A percentile compares a stretch with the other conserved stretches of the same genome.
phyloP scores from a whole-genome alignment of 2,797 vertebrate species.

The Amniataba percoides region DNA sequence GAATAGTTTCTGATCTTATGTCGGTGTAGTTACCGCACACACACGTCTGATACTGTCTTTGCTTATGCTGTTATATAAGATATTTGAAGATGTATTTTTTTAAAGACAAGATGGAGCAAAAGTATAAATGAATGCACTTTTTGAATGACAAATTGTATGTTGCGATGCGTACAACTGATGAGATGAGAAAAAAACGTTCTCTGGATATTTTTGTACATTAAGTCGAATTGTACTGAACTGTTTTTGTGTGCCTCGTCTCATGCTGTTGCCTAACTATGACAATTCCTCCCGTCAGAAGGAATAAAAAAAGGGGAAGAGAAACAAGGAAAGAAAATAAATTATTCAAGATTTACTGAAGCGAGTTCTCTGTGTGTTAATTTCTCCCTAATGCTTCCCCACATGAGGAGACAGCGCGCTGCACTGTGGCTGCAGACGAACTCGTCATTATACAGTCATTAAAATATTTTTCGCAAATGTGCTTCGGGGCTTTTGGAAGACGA shows the following conservation, averaged over 20 bases:
- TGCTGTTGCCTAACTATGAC: neutral
- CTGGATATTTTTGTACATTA: constrained; percentile 47
- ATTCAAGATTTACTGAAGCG: constrained; percentile 50
- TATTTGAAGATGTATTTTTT: constrained; percentile 21
- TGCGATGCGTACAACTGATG: neutral
- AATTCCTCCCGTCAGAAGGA: constrained; percentile 28
- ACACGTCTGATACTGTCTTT: neutral
- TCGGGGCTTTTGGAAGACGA: neutral
- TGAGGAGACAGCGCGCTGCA: neutral
- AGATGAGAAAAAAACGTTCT: neutral
- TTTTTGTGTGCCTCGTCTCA: constrained; percentile 10
- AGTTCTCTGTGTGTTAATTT: constrained; percentile 44
- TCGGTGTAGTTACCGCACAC: neutral
- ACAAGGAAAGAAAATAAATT: constrained; percentile 54
- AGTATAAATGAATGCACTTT: constrained; percentile 44
- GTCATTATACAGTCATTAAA: neutral
- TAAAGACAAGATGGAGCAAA: neutral
- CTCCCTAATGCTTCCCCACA: constrained; percentile 6
- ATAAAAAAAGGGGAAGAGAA: constrained; percentile 16
- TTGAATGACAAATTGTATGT: constrained; percentile 5
- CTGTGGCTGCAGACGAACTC: neutral
- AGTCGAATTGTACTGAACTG: constrained; percentile 4
- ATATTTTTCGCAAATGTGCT: neutral
- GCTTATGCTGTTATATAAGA: constrained; percentile 1
- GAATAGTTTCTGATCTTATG: neutral